Percentiles rank a stretch among this genome's conserved stretches.
Conservation (phyloP, 2,113 vertebrate genomes). For the Orthonyx spaldingii region DNA sequence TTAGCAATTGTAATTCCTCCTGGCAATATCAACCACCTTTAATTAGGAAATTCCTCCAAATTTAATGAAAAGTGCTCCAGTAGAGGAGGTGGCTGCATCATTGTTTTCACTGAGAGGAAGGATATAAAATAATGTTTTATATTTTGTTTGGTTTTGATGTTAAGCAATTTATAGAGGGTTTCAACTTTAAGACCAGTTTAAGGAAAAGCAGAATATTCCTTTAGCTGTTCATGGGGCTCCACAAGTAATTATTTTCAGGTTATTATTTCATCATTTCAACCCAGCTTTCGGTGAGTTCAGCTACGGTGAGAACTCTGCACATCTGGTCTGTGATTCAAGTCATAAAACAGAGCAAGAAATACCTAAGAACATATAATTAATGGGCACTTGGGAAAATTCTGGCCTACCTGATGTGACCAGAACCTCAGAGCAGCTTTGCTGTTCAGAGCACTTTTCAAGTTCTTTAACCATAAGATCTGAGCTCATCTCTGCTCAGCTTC, state of each 20-base stretch:
- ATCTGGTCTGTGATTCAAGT: background rate
- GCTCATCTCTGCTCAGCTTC: background rate
- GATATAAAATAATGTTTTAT: background rate
- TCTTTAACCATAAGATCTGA: background rate
- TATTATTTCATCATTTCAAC: background rate
- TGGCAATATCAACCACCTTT: background rate
- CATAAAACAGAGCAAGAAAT: background rate
- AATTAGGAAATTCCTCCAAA: background rate
- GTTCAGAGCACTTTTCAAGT: background rate
- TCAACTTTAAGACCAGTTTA: background rate
- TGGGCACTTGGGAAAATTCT: background rate
- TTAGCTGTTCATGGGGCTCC: background rate
- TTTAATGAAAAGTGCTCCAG: background rate
- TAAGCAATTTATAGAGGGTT: background rate
- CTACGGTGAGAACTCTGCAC: background rate
- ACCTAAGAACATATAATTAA: background rate
- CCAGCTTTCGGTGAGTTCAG: background rate
- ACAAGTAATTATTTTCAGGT: background rate
- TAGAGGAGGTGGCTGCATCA: fast-evolving
- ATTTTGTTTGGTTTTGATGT: too few species aligned
- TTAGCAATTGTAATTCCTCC: background rate
- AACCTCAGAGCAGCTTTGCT: background rate
- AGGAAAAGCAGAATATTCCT: background rate
- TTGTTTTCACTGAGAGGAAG: background rate
- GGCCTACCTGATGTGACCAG: background rate